Base-by-base conservation (phyloP, 1,140 invertebrate genomes). In the Goniozus legneri region DNA sequence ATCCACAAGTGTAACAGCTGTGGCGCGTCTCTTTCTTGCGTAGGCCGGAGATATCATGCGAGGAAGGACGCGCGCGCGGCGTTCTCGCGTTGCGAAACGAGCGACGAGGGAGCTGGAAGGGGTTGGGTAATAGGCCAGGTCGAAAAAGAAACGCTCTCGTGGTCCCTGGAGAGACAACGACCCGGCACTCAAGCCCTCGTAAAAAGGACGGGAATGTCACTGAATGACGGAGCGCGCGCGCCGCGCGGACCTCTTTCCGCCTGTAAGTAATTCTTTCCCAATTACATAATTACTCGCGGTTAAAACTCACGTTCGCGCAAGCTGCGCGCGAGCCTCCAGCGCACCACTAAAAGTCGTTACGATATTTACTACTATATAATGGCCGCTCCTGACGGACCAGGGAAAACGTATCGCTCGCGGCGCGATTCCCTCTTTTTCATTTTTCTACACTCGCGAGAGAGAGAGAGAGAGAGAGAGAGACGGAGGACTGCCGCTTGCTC, bases 311-410 rank as follows among this genome's bases (percentile, higher is more conserved):
- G 14, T 21, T 42, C 35, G 30, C 33, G 34, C 20, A 22, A 19
- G 3, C 22, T 21, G 33, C 41, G 37, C 20, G 42, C 33, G 42
- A 50, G 49, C 39, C n/a, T 42, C 30, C 36, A 34, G 42, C 45
- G 16, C 35, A 47, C 54, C 54, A 32, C 44, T 56, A 59, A 44
- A 44, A 67, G 71, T 76, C 67, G 70, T 76, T 75, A 73, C 64
- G 67, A 74, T 75, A 75, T 76, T 76, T 76, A 76, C 70, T 73
- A 74, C 71, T 74, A 68, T 68, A 69, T 76, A 76, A 75, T 76
- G 64, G 67, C 56, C 61, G 65, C 54, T 61, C 53, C 64, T 69
- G 60, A 47, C 49, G 45, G n/a, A 51, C 44, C 51, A 59, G n/a
- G n/a, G 61, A 58, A 62, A 65, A 64, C 60, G 44, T 37, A 45